Evolutionary conservation across 2,888 invertebrate species (phyloP).

Genomic region (Eupsilia transversa): DNA sequence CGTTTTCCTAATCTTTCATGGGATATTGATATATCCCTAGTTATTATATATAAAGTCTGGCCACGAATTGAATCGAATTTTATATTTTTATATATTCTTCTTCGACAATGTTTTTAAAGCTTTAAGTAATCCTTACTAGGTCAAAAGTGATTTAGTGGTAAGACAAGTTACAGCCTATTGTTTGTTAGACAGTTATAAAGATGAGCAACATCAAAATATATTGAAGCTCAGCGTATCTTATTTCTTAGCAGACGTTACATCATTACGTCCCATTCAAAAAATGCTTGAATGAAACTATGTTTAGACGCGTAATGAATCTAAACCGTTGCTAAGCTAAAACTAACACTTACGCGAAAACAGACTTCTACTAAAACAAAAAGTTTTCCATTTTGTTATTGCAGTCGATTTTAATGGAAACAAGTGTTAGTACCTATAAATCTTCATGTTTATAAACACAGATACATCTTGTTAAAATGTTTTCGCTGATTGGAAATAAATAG

Average conservation of each 20-base stretch:
- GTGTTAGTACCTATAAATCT: conserved; percentile 33
- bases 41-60: not conserved
- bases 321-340: conserved; percentile 20
- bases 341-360: conserved; percentile 18
- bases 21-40: not conserved
- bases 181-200: not conserved
- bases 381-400: conserved; percentile 22
- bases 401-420: conserved; percentile 25
- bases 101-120: not conserved
- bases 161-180: too few relatives aligned
- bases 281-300: conserved; percentile 24
- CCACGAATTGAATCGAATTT: not conserved
- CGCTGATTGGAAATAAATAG: conserved; percentile 1
- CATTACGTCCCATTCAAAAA: not conserved
- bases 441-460: conserved; percentile 29
- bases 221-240: not conserved
- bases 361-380: conserved; percentile 8
- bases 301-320: conserved; percentile 2
- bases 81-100: not conserved
- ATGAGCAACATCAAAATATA: not conserved
- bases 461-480: conserved; percentile 11
- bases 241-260: not conserved
- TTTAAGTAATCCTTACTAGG: not conserved
- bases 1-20: not conserved
- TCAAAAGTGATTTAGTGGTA: too few relatives aligned